Conservation (phyloP, 2,113 vertebrate species). For the Tichodroma muraria region DNA sequence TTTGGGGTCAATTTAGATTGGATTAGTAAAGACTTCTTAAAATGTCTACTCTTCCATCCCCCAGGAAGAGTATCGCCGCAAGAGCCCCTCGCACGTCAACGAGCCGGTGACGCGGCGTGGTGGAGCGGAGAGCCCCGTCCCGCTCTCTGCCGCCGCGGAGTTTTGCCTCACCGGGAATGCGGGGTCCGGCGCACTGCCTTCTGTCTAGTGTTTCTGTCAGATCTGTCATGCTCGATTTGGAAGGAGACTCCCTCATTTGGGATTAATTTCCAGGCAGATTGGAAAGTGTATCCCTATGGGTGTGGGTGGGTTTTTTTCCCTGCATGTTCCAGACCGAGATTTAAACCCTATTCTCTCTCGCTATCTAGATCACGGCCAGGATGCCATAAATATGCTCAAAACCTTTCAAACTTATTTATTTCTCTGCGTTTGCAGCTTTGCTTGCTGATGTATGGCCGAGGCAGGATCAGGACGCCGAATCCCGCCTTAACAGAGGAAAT, state of each 20-base stretch:
- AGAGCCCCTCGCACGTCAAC: not conserved
- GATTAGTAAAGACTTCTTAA: not conserved
- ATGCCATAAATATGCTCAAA: not conserved
- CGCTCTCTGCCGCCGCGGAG: not conserved
- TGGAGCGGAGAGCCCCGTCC: not conserved
- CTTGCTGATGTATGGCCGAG: not conserved
- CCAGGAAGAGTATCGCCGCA: not conserved
- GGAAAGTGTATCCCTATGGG: not conserved
- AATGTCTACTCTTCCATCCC: not conserved
- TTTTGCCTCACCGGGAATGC: not conserved
- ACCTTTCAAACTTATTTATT: not conserved
- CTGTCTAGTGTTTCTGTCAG: conserved; percentile 46
- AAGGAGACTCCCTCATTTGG: conserved; percentile 40
- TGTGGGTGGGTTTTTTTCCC: not conserved
- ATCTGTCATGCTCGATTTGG: conserved; percentile 44
- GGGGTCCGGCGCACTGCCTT: not conserved
- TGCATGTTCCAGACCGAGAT: not conserved
- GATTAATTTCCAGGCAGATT: conserved; percentile 46
- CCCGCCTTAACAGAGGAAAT: not conserved
- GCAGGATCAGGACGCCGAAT: not conserved
- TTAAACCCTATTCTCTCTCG: not conserved
- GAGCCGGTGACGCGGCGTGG: not conserved
- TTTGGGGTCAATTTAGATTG: not conserved
- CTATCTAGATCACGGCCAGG: not conserved
- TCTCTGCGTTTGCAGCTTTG: not conserved